These are phyloP conservation scores for Acinonyx jubatus DNA, from an alignment of 2,113 vertebrate species.

Conservation along the genomic window DNA sequence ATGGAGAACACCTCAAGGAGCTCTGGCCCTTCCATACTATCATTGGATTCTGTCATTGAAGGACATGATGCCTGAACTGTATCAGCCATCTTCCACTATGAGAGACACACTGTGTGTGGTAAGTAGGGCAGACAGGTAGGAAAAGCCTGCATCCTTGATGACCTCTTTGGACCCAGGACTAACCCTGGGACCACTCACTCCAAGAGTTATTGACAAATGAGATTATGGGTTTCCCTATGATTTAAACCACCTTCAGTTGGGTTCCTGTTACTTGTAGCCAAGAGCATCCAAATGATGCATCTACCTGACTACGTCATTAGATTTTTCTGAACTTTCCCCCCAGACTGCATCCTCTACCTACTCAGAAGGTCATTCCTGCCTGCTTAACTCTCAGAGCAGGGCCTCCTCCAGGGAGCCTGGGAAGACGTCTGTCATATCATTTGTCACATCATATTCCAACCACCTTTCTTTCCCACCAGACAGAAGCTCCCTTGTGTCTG, in stretches of 20 bases:
- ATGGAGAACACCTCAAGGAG: not conserved
- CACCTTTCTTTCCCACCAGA: not conserved
- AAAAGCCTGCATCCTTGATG: not conserved
- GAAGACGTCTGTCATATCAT: not conserved
- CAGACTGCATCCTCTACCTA: not conserved
- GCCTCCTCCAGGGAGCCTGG: not conserved
- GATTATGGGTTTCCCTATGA: too few species aligned
- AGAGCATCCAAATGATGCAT: not conserved
- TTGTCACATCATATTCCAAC: not conserved
- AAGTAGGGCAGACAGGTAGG: not conserved
- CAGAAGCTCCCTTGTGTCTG: not conserved
- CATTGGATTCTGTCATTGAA: accelerated
- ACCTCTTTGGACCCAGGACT: not conserved
- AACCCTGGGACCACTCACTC: not conserved
- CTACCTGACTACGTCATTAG: not conserved
- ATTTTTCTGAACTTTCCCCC: not conserved
- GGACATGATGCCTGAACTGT: not conserved
- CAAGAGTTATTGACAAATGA: not conserved
- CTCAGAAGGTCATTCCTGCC: not conserved
- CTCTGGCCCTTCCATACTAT: not conserved
- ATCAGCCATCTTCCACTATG: not conserved
- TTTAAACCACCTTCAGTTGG: not conserved
- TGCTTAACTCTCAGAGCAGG: not conserved
- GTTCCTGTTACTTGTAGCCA: not conserved
- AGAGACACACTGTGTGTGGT: not conserved